A percentile compares a stretch with the other conserved stretches of the same genome.
These are phyloP conservation scores for Hirundichthys speculiger DNA, from an alignment of 2,113 vertebrate genomes.

Conservation along the genomic window DNA sequence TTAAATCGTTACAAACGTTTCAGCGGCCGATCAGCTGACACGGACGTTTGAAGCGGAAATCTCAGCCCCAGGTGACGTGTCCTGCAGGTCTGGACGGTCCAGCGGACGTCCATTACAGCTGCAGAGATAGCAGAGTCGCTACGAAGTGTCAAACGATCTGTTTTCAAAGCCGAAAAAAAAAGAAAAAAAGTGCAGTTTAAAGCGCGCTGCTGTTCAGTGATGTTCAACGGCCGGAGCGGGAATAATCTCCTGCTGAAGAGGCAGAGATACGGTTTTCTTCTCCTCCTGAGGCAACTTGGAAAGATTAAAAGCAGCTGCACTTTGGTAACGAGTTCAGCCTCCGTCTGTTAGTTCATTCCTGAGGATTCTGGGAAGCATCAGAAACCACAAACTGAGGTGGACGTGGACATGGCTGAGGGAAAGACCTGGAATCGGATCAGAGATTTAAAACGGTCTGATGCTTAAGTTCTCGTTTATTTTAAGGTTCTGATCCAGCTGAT, in stretches of 20 bases:
- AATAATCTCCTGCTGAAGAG: slow-evolving; percentile 31
- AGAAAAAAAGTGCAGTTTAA: background rate
- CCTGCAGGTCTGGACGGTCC: background rate
- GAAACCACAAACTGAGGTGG: slow-evolving; percentile 15
- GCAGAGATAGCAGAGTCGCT: slow-evolving; percentile 19
- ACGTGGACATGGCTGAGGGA: slow-evolving; percentile 20
- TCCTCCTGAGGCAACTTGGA: slow-evolving; percentile 22
- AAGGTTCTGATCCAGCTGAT: too few relatives aligned
- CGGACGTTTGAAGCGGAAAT: slow-evolving; percentile 1
- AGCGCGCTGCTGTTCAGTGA: slow-evolving; percentile 33
- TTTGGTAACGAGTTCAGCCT: slow-evolving; percentile 27
- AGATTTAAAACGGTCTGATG: too few relatives aligned
- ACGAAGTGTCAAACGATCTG: slow-evolving; percentile 11
- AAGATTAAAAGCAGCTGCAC: slow-evolving; percentile 36
- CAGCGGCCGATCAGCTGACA: background rate
- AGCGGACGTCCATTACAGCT: slow-evolving; percentile 4
- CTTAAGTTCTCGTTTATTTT: too few relatives aligned
- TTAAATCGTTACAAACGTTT: slow-evolving; percentile 2
- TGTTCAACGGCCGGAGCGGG: slow-evolving; percentile 23
- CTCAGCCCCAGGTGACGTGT: background rate
- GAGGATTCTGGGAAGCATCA: slow-evolving; percentile 20
- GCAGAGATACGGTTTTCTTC: slow-evolving; percentile 12
- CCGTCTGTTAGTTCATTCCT: slow-evolving; percentile 14
- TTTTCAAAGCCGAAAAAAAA: slow-evolving; percentile 1
- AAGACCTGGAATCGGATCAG: too few relatives aligned